Base-by-base conservation (phyloP, 2,888 invertebrate species). In the Blastobasis adustella region DNA sequence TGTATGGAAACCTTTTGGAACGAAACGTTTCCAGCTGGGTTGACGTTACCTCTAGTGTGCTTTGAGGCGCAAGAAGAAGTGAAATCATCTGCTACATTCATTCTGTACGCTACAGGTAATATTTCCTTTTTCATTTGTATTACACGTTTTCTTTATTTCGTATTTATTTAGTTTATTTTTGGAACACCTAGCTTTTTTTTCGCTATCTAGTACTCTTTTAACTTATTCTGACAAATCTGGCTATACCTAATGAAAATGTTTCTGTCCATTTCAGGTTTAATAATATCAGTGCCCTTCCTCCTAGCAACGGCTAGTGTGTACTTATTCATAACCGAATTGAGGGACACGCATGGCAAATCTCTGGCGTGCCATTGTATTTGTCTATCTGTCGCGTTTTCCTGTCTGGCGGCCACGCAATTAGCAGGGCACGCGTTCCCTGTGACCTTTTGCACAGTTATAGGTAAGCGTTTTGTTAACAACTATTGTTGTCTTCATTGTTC, bases 1-100 rank as follows among this genome's bases (percentile, higher is more conserved):
- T 92, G 92, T 63, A 90, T 92, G 89, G 92, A 92, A 65, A 76
- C 89, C 0, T 89, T 91, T 59, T 89, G 78, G 70, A 85, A 78
- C 51, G 79, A 80, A 54, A 68, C 82, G 0, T 73, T 73, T 48
- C 87, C 87, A 43, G 84, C 84, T 8, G 82, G 81, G 6, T 60
- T 86, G 10, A 90, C 90, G 5, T 62, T 91, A 42, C 90, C 90
- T 0, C 76, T 92, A 55, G 82, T 91, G 6, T 92, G 92, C 64
- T 89, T 89, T 60, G 64, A 73, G 9, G 63, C 79, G 0, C 76
- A 82, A 0, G 52, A 72, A 50, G 80, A 80, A 46, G 78, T 73
- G 10, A 75, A 76, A 56, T 74, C 82, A 44, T 80, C 89, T 40
- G 66, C 76, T 39, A 76, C 76, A 49, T 71, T 86, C 46, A 73